Base-by-base conservation (phyloP, 1,140 invertebrate species). In the Meloidogyne chitwoodi region DNA sequence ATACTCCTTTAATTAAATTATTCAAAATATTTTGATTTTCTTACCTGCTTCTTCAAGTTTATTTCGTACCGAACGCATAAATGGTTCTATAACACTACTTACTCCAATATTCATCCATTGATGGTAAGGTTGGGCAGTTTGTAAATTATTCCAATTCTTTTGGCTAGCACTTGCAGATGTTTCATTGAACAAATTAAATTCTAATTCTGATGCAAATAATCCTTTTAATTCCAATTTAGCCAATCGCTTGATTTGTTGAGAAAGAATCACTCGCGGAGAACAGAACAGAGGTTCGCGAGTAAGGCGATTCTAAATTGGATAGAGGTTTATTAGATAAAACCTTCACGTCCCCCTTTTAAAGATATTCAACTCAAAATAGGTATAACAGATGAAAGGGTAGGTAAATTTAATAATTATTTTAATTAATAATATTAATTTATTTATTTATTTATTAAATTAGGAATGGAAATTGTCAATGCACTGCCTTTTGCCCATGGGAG, bases 21-120 rank as follows among this genome's bases (percentile, higher is more conserved):
- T 38, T 70, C 16, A 34, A 5, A 62, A 24, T 44, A 62, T 27
- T 31, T 38, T 70, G 6, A 1, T 16, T 3, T 16, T 27, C 34
- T 27, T 12, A 64, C 71, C 71, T 11, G 71, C 71, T 34, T 41
- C 48, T 29, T 56, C 71, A 31, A 73, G 19, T 24, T 24, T 34
- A 26, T 73, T 61, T n/a, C 71, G 71, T 34, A 73, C 56, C 14
- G n/a, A 34, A 12, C 48, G 71, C 71, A 73, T 73, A 12, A 73
- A 73, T 31, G 71, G 56, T 31, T 73, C 71, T 3, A 63, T 14
- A 6, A 1, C 71, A 2, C 56, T 38, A 41, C 38, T 26, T 11
- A 22, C 71, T 22, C 41, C 3, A 11, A 73, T 63, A 31, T 73
- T 34, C 41, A 73, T 73, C 27, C 29, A 27, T 8, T 64, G 71